These are phyloP conservation scores for Rhinoptilus africanus DNA, from an alignment of 2,113 vertebrate species.

Conservation along the genomic window DNA sequence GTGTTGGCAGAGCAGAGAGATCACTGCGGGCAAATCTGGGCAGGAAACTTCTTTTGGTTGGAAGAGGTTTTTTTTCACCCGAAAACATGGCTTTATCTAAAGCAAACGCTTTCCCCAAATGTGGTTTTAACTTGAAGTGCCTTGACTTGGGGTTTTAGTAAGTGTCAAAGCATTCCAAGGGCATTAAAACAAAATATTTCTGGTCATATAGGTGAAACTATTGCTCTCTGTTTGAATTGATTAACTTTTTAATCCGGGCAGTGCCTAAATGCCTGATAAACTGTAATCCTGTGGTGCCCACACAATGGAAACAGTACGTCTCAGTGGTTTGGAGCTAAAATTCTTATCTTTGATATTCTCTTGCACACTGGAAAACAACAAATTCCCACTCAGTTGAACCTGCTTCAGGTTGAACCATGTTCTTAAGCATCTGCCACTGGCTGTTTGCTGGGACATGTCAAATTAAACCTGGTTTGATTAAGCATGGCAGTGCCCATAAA, in stretches of 20 bases:
- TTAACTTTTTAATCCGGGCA: background rate
- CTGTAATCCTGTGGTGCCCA: background rate
- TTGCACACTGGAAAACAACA: background rate
- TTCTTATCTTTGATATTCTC: background rate
- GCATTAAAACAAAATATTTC: background rate
- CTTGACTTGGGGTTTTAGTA: background rate
- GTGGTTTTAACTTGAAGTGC: background rate
- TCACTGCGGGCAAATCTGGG: background rate
- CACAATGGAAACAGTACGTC: background rate
- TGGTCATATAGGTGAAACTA: background rate
- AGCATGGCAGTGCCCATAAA: background rate
- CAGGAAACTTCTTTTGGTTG: background rate
- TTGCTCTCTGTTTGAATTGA: background rate
- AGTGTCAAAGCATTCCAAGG: background rate
- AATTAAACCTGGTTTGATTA: background rate
- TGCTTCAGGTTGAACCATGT: background rate
- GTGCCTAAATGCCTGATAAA: background rate
- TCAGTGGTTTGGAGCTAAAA: background rate
- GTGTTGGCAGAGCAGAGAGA: background rate
- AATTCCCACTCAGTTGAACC: background rate
- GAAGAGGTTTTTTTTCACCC: background rate
- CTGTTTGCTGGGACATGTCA: background rate
- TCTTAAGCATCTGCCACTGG: background rate
- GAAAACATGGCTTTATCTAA: background rate
- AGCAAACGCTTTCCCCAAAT: background rate